These are phyloP conservation scores for Lycocerus yunnanus DNA, from an alignment of 2,888 invertebrate genomes.

Conservation along the genomic window DNA sequence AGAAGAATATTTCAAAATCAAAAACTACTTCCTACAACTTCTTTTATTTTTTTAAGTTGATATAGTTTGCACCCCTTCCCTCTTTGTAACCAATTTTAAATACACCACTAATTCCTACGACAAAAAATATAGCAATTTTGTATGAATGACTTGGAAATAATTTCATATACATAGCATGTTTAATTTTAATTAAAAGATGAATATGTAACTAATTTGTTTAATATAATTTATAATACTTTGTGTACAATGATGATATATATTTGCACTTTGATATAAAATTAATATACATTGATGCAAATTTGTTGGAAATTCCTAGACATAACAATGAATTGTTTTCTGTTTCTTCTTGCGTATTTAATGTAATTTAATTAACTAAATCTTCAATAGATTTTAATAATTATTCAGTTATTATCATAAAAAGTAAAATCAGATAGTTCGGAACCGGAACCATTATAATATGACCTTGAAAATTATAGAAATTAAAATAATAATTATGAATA, in stretches of 20 bases:
- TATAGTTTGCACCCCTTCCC: too few species aligned
- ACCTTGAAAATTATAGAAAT: background rate
- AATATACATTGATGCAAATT: background rate
- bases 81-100: too few species aligned
- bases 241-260: background rate
- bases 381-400: background rate
- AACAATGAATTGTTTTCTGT: background rate
- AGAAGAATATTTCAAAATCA: too few species aligned
- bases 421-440: background rate
- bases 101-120: too few species aligned
- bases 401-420: background rate
- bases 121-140: background rate
- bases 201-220: background rate
- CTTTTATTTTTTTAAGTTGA: too few species aligned
- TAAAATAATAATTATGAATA: background rate
- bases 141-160: background rate
- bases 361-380: background rate
- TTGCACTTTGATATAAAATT: background rate
- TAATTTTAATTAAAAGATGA: background rate
- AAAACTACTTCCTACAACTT: too few species aligned
- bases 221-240: too few species aligned
- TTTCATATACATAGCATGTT: too few species aligned
- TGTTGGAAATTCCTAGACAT: background rate
- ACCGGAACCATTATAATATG: background rate
- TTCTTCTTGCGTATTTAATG: background rate